phyloP scores from a whole-genome alignment of 2,797 vertebrate species.

The Chanos chanos region DNA sequence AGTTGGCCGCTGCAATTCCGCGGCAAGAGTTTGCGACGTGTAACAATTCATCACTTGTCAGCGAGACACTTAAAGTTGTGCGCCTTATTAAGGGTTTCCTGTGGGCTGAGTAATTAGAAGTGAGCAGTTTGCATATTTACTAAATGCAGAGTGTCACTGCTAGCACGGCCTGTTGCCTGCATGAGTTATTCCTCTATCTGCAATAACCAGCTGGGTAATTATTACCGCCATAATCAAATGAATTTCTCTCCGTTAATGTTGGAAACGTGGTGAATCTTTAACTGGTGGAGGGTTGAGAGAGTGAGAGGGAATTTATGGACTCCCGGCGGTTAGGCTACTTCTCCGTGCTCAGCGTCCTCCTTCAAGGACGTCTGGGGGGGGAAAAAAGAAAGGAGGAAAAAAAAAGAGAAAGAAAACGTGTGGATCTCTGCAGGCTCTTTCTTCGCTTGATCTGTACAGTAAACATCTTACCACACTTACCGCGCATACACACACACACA shows the following conservation, averaged over 20 bases:
- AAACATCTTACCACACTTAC: no score
- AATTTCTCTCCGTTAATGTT: slow-evolving; percentile 89
- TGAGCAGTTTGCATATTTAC: slow-evolving; percentile 98
- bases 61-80: slow-evolving; percentile 96
- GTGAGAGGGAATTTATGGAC: slow-evolving; percentile 77
- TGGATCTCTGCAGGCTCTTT: slow-evolving; percentile 43
- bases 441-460: no score
- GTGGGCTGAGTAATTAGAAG: slow-evolving; percentile 97
- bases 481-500: no score
- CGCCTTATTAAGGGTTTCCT: slow-evolving; percentile 97
- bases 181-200: slow-evolving; percentile 99
- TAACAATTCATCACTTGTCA: slow-evolving; percentile 99
- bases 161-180: slow-evolving; percentile 96
- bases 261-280: slow-evolving; percentile 85
- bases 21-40: slow-evolving; percentile 89
- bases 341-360: slow-evolving; percentile 76
- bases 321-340: slow-evolving; percentile 75
- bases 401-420: slow-evolving; percentile 56
- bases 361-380: slow-evolving; percentile 92
- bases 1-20: slow-evolving; percentile 87
- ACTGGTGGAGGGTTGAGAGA: slow-evolving; percentile 78
- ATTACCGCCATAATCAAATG: slow-evolving; percentile 98
- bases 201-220: slow-evolving; percentile 99
- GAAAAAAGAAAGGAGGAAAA: no score
- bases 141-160: slow-evolving; percentile 93